Conservation (phyloP, 2,113 vertebrate species). For the Zosterops lateralis region DNA sequence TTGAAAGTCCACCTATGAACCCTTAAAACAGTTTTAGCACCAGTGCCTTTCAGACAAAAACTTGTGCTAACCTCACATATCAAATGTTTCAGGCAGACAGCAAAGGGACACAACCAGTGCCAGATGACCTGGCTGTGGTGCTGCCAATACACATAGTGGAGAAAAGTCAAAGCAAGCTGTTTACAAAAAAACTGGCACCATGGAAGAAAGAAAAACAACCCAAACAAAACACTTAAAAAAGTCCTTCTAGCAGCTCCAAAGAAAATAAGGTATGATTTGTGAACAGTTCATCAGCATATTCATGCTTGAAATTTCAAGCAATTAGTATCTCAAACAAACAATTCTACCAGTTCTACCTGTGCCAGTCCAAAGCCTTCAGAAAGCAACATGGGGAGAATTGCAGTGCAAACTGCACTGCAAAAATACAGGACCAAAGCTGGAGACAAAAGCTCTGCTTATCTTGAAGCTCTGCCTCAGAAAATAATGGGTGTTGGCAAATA, state of each 20-base stretch:
- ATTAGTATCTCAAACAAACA: slow-evolving; percentile 25
- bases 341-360: background rate
- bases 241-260: background rate
- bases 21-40: background rate
- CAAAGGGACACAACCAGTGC: background rate
- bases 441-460: background rate
- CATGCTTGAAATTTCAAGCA: background rate
- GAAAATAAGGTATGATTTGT: background rate
- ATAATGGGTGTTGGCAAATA: background rate
- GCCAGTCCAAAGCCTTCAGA: background rate
- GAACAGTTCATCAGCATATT: background rate
- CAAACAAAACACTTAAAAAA: background rate
- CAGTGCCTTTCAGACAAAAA: background rate
- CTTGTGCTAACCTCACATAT: background rate
- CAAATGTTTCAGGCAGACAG: background rate
- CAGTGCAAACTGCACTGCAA: background rate
- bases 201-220: background rate
- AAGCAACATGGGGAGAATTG: background rate
- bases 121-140: background rate
- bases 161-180: slow-evolving; percentile 20
- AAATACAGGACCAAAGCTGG: background rate
- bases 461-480: background rate
- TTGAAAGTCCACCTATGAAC: background rate
- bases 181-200: background rate
- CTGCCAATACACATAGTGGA: background rate